Percentiles rank a stretch among this genome's conserved stretches.
Conservation (phyloP, 2,113 vertebrate genomes). For the Recurvirostra avosetta region DNA sequence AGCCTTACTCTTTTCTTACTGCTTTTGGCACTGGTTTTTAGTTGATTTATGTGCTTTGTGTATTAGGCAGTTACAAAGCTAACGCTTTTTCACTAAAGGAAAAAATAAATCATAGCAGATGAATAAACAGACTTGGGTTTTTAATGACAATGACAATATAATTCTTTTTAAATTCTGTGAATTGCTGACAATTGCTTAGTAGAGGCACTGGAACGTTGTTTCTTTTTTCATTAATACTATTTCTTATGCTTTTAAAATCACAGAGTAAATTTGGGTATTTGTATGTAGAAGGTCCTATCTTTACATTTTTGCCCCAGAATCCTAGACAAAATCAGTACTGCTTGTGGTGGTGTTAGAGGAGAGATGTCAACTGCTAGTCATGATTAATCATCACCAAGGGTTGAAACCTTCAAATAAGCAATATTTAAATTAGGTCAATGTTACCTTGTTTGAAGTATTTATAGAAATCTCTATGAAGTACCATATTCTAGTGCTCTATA, state of each 20-base stretch:
- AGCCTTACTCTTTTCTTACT: not conserved
- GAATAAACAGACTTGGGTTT: not conserved
- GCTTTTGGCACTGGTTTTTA: not conserved
- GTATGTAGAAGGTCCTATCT: not conserved
- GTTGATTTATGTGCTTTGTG: not conserved
- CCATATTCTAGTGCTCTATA: not conserved
- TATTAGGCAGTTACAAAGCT: not conserved
- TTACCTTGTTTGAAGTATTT: not conserved
- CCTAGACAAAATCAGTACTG: not conserved
- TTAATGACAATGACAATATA: not conserved
- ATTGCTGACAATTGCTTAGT: not conserved
- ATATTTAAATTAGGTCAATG: not conserved
- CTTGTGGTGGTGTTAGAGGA: not conserved
- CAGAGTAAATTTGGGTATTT: not conserved
- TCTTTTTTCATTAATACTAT: not conserved
- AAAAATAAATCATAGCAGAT: not conserved
- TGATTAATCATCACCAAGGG: not conserved
- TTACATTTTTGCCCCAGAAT: not conserved
- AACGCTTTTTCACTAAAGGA: not conserved
- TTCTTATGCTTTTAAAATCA: not conserved
- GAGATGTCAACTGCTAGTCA: not conserved
- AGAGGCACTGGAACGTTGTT: not conserved
- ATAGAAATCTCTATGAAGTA: not conserved
- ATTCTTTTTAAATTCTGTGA: not conserved
- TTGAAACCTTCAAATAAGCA: not conserved